Evolutionary conservation across 2,888 invertebrate genomes (phyloP), one percentile per base, ranked within the genome.

Genomic region (Poecilobothrus nobilitatus): DNA sequence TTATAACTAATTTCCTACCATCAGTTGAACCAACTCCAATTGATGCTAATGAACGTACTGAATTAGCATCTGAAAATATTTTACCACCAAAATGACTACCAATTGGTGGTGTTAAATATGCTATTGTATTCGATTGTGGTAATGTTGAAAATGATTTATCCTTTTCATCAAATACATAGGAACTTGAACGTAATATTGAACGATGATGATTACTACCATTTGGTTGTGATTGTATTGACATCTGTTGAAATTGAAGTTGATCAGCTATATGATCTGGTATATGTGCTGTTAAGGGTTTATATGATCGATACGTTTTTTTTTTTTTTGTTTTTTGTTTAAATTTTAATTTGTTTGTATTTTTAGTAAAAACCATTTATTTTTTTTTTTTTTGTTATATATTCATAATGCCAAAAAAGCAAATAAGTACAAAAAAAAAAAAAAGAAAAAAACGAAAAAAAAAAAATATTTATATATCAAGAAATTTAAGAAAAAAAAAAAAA

Each of bases 1-100:
- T 84, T 75, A 93, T 91, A 75, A 92, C 91, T 86, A 94, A 87
- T 83, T 91, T 91, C 75, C 90, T 87, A 66, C 94, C 94, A 82
- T 94, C 93, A 63, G 93, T 93, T 72, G 92, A 93, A 44, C 94
- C 94, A 88, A 94, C 90, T 67, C 92, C 92, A 74, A 93, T 91
- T 67, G 92, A 92, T 69, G 92, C 91, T 75, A 92, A 86, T 66
- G 92, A 92, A 72, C 91, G 85, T 72, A 91, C 87, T 44, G 91
- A 91, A 44, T 88, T 87, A 66, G 88, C 89, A 83, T 91, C 91
- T 68, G 85, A 83, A 74, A 82, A 84, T 72, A 84, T 80, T 72
- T 78, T 80, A 34, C 34, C 37, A 22, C 15, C 15, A 22, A 22
- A 63, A 63, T 22, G 63, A 22, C 22, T 63, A 22, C 21, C 22